A percentile compares a stretch with the other conserved stretches of the same genome.
These are phyloP conservation scores for Alethe castanea DNA, from an alignment of 2,113 vertebrate genomes.

Conservation along the genomic window DNA sequence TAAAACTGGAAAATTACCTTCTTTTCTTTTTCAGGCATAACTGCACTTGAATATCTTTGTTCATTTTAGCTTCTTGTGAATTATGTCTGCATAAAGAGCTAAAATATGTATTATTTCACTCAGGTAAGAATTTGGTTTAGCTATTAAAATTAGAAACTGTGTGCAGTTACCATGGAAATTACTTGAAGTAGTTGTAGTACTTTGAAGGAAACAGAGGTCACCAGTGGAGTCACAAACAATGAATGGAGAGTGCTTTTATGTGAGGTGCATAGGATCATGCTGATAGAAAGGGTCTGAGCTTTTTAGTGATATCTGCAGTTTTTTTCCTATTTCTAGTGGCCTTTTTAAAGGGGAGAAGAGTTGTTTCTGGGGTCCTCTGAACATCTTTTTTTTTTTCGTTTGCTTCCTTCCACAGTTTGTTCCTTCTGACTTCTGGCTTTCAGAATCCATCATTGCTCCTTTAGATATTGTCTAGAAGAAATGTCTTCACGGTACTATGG, in stretches of 20 bases:
- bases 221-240: neutral
- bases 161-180: neutral
- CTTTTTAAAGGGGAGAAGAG: neutral
- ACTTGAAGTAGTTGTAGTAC: neutral
- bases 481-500: neutral
- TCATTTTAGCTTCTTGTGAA: constrained; percentile 52
- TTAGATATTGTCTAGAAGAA: neutral
- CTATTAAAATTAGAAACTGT: neutral
- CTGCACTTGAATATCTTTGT: constrained; percentile 54
- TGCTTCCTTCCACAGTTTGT: neutral
- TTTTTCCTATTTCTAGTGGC: neutral
- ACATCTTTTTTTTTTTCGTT: neutral
- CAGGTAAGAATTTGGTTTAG: neutral
- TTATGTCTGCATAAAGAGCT: constrained; percentile 39
- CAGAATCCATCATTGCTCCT: neutral
- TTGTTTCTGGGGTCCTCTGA: neutral
- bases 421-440: neutral
- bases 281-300: neutral
- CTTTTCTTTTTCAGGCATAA: constrained; percentile 60
- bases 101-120: constrained; percentile 6
- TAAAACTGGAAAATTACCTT: constrained; percentile 69
- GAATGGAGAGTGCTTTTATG: neutral
- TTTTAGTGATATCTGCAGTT: neutral
- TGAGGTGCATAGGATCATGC: neutral
- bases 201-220: constrained; percentile 54